These are phyloP conservation scores for Euproctis similis DNA, from an alignment of 2,888 invertebrate species.

Conservation along the genomic window DNA sequence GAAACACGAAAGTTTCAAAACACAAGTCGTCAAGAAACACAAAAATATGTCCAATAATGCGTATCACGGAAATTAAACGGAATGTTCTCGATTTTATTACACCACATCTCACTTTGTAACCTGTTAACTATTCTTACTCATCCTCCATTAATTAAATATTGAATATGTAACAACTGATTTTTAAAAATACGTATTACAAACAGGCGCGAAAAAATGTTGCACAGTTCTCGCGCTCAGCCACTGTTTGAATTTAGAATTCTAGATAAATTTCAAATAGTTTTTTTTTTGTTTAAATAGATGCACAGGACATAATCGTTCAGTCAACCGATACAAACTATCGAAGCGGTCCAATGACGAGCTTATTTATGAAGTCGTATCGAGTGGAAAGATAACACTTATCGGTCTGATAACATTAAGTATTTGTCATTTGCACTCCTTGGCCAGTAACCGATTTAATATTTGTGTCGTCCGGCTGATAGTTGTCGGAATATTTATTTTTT, in stretches of 20 bases:
- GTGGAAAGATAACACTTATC: conserved; percentile 54
- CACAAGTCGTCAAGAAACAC: conserved; percentile 51
- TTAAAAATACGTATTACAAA: conserved; percentile 8
- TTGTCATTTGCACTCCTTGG: conserved; percentile 54
- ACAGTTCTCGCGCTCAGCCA: too few species aligned
- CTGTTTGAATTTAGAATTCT: conserved; percentile 17
- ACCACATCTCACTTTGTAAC: conserved; percentile 41
- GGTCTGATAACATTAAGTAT: conserved; percentile 52
- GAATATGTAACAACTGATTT: background rate
- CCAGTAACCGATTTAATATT: conserved; percentile 30
- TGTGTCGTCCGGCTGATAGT: conserved; percentile 21
- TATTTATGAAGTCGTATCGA: conserved; percentile 49
- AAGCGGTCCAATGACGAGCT: conserved; percentile 31
- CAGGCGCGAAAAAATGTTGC: too few species aligned
- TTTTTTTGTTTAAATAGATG: conserved; percentile 5
- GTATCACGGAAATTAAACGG: conserved; percentile 33
- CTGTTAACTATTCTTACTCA: conserved; percentile 22
- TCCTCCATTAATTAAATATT: conserved; percentile 15
- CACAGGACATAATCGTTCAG: conserved; percentile 12
- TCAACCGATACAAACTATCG: conserved; percentile 35
- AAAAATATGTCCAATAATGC: conserved; percentile 42
- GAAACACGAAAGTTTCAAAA: background rate
- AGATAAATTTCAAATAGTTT: too few species aligned
- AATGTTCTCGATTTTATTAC: conserved; percentile 39
- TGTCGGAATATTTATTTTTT: conserved; percentile 15